Percentiles rank a stretch among this genome's conserved stretches.
phyloP scores from a whole-genome alignment of 2,888 invertebrate genomes.

The Drosophila putrida region DNA sequence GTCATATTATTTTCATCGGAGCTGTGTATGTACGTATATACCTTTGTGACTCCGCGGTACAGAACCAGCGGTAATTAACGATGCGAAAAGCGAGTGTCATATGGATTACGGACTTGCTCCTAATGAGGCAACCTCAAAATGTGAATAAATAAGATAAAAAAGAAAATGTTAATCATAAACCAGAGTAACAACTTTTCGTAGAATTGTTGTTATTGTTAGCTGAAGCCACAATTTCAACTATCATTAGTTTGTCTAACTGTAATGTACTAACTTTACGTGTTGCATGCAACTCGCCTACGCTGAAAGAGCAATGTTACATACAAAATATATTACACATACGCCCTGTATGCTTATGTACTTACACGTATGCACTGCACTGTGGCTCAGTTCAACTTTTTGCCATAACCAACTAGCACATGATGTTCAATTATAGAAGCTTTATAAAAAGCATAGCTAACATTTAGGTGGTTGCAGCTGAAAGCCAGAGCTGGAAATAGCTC shows the following conservation, averaged over 20 bases:
- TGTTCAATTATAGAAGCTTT: slow-evolving; percentile 50
- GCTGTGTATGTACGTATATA: not conserved
- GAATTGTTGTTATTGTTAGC: not conserved
- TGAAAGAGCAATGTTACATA: not conserved
- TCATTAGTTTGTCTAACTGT: slow-evolving; percentile 42
- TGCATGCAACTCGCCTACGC: slow-evolving; percentile 25
- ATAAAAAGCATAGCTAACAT: slow-evolving; percentile 41
- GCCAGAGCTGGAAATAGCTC: slow-evolving; percentile 27
- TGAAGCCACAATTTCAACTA: slow-evolving; percentile 3
- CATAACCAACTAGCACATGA: slow-evolving; percentile 36
- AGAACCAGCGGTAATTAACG: slow-evolving; percentile 26
- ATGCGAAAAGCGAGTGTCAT: slow-evolving; percentile 45
- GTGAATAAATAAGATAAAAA: slow-evolving; percentile 4
- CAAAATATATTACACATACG: slow-evolving; percentile 28
- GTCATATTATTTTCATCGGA: too few species aligned
- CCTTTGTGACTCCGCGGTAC: not conserved
- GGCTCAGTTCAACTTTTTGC: slow-evolving; percentile 38
- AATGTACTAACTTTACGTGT: slow-evolving; percentile 43
- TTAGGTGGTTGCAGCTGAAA: slow-evolving; percentile 24
- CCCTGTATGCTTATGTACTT: slow-evolving; percentile 1
- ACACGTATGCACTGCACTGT: slow-evolving; percentile 1
- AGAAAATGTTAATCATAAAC: slow-evolving; percentile 10
- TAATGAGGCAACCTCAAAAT: slow-evolving; percentile 41
- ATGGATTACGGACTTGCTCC: slow-evolving; percentile 47
- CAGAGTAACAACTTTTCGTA: not conserved